Conservation (phyloP, 2,888 invertebrate species). For the Lithophane semibrunnea region DNA sequence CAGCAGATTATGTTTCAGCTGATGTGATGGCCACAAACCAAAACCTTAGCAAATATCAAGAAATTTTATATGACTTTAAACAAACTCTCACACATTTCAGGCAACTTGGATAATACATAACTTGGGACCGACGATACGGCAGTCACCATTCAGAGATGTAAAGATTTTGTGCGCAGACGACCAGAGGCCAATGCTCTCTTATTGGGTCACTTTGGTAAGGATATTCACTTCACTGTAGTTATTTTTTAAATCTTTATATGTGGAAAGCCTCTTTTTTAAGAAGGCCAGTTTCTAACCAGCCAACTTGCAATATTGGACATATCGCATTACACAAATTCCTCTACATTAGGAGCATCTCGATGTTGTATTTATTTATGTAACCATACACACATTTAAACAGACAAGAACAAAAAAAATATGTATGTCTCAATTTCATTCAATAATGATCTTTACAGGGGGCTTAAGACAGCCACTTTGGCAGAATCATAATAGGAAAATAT, state of each 20-base stretch:
- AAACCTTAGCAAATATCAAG: background rate
- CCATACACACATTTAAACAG: too few species aligned
- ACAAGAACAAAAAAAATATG: too few species aligned
- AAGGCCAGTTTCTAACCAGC: background rate
- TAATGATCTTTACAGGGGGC: too few species aligned
- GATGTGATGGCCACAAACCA: background rate
- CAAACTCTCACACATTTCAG: slow-evolving; percentile 5
- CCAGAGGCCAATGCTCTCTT: slow-evolving; percentile 92
- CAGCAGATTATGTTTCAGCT: background rate
- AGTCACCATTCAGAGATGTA: slow-evolving; percentile 66
- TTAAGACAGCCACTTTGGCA: too few species aligned
- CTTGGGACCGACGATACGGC: slow-evolving; percentile 93
- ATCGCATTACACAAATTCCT: background rate
- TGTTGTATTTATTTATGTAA: too few species aligned
- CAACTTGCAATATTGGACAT: background rate
- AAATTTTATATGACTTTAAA: too few species aligned
- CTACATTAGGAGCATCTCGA: background rate
- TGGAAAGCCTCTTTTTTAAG: background rate
- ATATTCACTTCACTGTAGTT: background rate
- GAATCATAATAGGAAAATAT: too few species aligned
- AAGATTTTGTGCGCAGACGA: slow-evolving; percentile 90
- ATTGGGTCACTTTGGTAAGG: slow-evolving; percentile 91
- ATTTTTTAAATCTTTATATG: background rate
- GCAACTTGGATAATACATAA: slow-evolving; percentile 91
- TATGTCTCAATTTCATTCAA: too few species aligned